Base-by-base conservation (phyloP, 1,140 invertebrate species). In the Procambarus clarkii region DNA sequence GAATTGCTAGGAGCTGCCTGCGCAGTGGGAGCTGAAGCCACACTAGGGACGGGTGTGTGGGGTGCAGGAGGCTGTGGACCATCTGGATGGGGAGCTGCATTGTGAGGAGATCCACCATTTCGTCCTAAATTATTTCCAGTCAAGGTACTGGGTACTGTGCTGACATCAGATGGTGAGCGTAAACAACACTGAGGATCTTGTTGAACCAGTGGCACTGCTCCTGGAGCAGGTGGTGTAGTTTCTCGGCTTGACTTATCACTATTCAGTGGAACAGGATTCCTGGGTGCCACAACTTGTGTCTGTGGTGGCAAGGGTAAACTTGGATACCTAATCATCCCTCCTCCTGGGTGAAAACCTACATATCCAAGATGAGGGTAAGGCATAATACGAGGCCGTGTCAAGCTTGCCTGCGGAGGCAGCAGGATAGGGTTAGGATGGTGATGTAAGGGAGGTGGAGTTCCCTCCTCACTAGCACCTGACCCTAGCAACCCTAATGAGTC, bases 391-490 rank as follows among this genome's bases (percentile, higher is more conserved):
- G 80, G 92, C 69, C 86, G 79, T 74, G 83, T 46, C 9, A 90
- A 58, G 58, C 18, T 60, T 44, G 89, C 82, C n/a, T 91, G 89
- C 7, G 60, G 92, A 24, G 88, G 89, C 58, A 91, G 58, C 77
- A 91, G 76, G 58, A 92, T 77, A 34, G 85, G 92, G 69, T 80
- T 85, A 71, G 86, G 86, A 11, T 85, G 92, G n/a, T 82, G 92
- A 45, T 88, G 89, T 24, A 90, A 88, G 18, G 91, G 91, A 46
- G 91, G 91, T 69, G 91, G 86, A 69, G 91, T 92, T 18, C 86
- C 91, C 34, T 85, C 91, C 74, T 92, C 91, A 88, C 91, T 91
- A 44, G 90, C 84, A 64, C 90, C 90, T 76, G 90, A 91, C 69
- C 90, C 90, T 18, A 84, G 45, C 58, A 85, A 24, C 34, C 82